Evolutionary conservation across 1,140 invertebrate species (phyloP).

Genomic region (Tigriopus japonicus): DNA sequence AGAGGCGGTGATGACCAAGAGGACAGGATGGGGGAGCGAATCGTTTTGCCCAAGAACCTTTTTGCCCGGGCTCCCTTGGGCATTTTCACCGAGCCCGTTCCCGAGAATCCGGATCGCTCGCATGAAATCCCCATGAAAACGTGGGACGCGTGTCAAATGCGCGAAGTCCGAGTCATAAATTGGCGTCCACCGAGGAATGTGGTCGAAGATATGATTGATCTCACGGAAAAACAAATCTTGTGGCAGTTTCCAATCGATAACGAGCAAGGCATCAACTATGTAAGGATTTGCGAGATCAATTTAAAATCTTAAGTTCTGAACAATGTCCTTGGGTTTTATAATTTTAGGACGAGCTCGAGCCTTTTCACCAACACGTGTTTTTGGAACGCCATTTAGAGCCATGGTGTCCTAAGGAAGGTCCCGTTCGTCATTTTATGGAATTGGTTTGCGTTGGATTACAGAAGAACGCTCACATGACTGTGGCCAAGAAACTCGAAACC

Average conservation of each 20-base stretch:
- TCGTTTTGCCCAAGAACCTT: slow-evolving; percentile 25
- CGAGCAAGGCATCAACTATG: slow-evolving; percentile 54
- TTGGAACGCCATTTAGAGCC: slow-evolving; percentile 59
- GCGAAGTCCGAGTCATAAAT: slow-evolving; percentile 40
- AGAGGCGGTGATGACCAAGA: not conserved
- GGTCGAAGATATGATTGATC: slow-evolving; percentile 75
- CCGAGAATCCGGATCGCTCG: slow-evolving; percentile 15
- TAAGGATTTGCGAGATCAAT: not conserved
- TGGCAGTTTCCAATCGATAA: slow-evolving; percentile 97
- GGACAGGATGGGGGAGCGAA: not conserved
- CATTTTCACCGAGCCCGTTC: slow-evolving; percentile 32
- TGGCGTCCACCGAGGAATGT: slow-evolving; percentile 59
- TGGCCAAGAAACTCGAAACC: slow-evolving; percentile 68
- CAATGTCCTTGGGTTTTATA: no score
- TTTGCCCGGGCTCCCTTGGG: slow-evolving; percentile 35
- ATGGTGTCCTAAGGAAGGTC: slow-evolving; percentile 74
- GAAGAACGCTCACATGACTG: slow-evolving; percentile 77
- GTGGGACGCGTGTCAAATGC: slow-evolving; percentile 44
- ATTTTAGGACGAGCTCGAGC: not conserved
- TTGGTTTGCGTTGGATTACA: slow-evolving; percentile 79
- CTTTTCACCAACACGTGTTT: slow-evolving; percentile 80
- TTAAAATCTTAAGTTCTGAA: not conserved
- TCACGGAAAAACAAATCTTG: slow-evolving; percentile 82
- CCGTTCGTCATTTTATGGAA: slow-evolving; percentile 91
- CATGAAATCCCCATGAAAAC: slow-evolving; percentile 28